phyloP scores from a whole-genome alignment of 2,113 vertebrate genomes.

The Axis porcinus region DNA sequence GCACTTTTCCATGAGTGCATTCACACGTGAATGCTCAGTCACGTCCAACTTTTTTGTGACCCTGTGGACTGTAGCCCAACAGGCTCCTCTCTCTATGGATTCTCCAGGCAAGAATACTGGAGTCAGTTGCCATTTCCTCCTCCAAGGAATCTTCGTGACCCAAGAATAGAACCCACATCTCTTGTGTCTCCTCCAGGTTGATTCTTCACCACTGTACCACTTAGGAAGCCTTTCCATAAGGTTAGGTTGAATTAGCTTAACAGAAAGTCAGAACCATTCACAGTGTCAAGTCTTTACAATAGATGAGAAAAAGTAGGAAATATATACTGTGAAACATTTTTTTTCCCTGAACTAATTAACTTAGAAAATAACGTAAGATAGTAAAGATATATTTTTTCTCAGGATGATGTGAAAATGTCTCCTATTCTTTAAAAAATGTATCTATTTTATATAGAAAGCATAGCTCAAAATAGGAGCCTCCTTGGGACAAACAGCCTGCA shows the following conservation, averaged over 20 bases:
- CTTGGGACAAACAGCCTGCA: neutral
- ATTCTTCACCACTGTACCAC: neutral
- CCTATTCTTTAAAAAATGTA: neutral
- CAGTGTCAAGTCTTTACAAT: neutral
- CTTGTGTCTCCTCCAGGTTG: neutral
- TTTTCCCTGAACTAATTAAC: neutral
- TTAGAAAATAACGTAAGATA: neutral
- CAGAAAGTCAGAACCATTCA: neutral
- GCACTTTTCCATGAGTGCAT: neutral
- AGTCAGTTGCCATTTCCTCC: neutral
- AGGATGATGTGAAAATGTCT: neutral
- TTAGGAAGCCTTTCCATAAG: neutral
- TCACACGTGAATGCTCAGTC: neutral
- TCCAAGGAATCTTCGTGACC: neutral
- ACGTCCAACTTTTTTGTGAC: neutral
- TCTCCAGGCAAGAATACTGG: neutral
- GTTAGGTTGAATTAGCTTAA: neutral
- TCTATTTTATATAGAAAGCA: conserved; percentile 3
- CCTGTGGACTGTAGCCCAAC: neutral
- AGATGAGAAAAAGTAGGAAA: neutral
- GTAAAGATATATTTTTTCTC: neutral
- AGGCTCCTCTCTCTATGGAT: neutral
- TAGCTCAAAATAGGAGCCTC: neutral
- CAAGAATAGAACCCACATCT: neutral
- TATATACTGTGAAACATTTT: neutral